phyloP scores from a whole-genome alignment of 2,797 vertebrate genomes.

The Clarias platycephalus region DNA sequence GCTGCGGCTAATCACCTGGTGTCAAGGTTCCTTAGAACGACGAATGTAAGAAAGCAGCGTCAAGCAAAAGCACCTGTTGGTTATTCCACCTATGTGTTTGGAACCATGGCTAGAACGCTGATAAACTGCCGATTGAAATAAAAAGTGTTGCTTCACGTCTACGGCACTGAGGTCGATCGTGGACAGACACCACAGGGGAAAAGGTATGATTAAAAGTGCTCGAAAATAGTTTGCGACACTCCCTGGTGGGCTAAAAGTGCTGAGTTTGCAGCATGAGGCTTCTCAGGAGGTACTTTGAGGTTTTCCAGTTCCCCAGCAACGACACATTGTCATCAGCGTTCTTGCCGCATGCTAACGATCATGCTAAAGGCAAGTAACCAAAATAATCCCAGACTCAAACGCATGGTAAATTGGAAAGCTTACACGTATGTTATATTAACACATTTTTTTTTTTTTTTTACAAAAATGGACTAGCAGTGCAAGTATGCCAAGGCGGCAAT shows the following conservation, averaged over 20 bases:
- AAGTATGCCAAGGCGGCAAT: too few relatives aligned
- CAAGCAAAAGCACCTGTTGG: background rate
- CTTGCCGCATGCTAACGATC: background rate
- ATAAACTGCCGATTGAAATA: background rate
- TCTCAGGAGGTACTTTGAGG: constrained; percentile 25
- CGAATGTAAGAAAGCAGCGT: background rate
- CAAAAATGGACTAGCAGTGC: too few relatives aligned
- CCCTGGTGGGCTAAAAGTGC: constrained; percentile 13
- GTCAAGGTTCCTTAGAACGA: background rate
- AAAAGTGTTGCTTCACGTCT: background rate
- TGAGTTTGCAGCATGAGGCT: constrained; percentile 26
- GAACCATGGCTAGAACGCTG: background rate
- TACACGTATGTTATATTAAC: background rate
- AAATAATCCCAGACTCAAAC: background rate
- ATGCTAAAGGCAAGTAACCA: background rate
- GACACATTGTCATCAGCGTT: constrained; percentile 1
- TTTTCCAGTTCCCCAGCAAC: constrained; percentile 34
- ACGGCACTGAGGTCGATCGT: background rate
- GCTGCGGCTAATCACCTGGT: background rate
- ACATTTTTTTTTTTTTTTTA: too few relatives aligned
- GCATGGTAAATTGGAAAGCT: background rate
- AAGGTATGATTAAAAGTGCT: constrained; percentile 38
- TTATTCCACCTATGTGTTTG: background rate
- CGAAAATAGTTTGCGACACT: constrained; percentile 27
- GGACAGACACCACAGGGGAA: background rate